Evolutionary conservation across 2,113 vertebrate species (phyloP), one percentile per base, ranked within the genome.

Genomic region (Trinectes maculatus): DNA sequence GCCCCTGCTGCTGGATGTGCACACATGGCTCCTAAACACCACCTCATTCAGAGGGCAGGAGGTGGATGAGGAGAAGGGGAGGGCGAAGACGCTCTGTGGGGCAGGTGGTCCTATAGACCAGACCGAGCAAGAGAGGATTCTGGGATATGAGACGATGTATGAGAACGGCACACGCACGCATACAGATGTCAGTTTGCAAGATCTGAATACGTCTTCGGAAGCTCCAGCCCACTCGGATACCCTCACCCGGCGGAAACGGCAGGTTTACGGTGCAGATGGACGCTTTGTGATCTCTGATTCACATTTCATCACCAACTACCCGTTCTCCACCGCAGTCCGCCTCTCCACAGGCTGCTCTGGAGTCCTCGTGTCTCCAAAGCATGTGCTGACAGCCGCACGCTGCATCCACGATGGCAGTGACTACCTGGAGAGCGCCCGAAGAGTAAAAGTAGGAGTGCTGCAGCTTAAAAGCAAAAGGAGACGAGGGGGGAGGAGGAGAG

Each of bases 271-370:
- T 24, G 88, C 88, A 0, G 96, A 98, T 66, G 96, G 94, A 3
- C 90, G 96, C 43, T 99, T 98, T 77, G 95, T 94, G 71, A 99
- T 99, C 82, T 87, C 92, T 0, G 95, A 96, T 90, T 92, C 86
- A 21, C 85, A 83, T 5, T 99, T 94, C 61, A 84, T 90, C 61
- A 95, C 94, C 70, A 95, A 85, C 25, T 98, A 94, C 57, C 96
- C 96, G 0, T 99, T 99, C 81, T 95, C 88, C 6, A 92, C 95
- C 0, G 94, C 96, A 0, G 96, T 97, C 28, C 96, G 95, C 80
- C 86, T 99, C 55, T 98, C 96, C 83, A 94, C 93, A 0, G 95
- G 96, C 47, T 99, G 97, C 73, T 98, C 96, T 0, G 97, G 97
- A 1, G 86, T 95, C 10, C 92, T 98, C 0, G 9, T 99, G 2